Evolutionary conservation across 1,140 invertebrate genomes (phyloP), one percentile per base, ranked within the genome.

Genomic region (Drosophila funebris): DNA sequence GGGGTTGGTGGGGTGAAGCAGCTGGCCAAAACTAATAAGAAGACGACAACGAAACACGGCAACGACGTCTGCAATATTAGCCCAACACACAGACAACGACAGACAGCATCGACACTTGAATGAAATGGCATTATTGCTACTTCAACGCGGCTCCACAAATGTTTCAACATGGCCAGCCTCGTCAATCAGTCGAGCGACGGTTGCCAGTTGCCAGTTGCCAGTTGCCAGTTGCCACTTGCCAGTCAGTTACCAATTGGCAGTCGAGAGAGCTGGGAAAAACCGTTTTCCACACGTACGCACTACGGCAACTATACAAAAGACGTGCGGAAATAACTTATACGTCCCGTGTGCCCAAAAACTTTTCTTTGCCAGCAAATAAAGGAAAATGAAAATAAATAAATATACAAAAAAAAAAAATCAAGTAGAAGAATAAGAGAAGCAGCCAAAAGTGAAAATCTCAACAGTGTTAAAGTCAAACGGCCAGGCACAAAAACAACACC

Each of bases 121-220:
- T 88, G 82, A 85, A 85, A 87, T 85, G 81, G 82, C 81, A 87
- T 87, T 87, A 87, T 87, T 87, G 82, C 83, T 82, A 88, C 83
- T 88, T 88, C 75, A 87, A 88, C 83, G 82, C 83, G 78, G 74
- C 57, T 62, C 60, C 67, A 78, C 61, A 18, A 63, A 56, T 50
- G 46, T 16, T 37, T 31, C 39, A 39, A 43, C 67, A 58, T 31
- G 1, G 52, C 37, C 70, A 60, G 66, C 37, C 52, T 78, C 66
- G 78, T 88, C 83, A 88, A 87, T 87, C 83, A 87, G 75, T 41
- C 61, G n/a, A 50, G 22, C 61, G 16, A 9, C 44, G 39, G 53
- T 63, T 60, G 57, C 61, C 68, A 43, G 37, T 39, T 20, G 63
- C 9, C 39, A 33, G 36, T 37, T 16, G 39, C 14, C 31, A 53